Conservation (phyloP, 2,113 vertebrate species). For the Anoplopoma fimbria region DNA sequence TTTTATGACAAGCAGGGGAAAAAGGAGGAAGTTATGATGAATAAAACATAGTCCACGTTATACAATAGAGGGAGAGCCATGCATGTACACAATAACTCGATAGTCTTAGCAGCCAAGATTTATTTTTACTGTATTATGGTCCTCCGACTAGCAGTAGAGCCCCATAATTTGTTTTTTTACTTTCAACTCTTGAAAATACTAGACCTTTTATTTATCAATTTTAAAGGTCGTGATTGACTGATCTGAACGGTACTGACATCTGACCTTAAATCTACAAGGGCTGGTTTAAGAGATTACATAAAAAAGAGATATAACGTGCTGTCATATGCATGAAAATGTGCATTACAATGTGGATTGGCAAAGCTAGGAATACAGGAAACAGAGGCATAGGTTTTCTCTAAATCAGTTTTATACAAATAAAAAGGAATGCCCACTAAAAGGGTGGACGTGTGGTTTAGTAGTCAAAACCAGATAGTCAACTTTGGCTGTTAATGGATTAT, state of each 20-base stretch:
- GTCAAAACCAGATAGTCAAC: not conserved
- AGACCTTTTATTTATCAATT: not conserved
- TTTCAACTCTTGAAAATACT: not conserved
- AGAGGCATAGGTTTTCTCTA: not conserved
- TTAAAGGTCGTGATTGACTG: not conserved
- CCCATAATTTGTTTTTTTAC: not conserved
- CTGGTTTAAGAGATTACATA: not conserved
- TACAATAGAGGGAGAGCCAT: not conserved
- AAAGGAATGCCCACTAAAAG: not conserved
- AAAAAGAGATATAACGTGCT: not conserved
- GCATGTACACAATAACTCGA: not conserved
- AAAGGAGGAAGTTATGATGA: not conserved
- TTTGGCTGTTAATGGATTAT: not conserved
- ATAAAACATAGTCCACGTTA: not conserved
- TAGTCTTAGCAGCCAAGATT: too few species aligned
- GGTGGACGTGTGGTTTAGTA: not conserved
- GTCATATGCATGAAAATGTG: conserved; percentile 1
- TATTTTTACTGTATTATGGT: not conserved
- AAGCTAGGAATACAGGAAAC: not conserved
- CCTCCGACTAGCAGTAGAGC: not conserved
- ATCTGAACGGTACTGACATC: not conserved
- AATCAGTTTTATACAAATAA: not conserved
- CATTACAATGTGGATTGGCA: not conserved
- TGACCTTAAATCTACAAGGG: not conserved
- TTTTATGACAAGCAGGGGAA: not conserved